A percentile compares a stretch with the other conserved stretches of the same genome.
These are phyloP conservation scores for Lynx canadensis DNA, from an alignment of 2,113 vertebrate species.

Conservation along the genomic window DNA sequence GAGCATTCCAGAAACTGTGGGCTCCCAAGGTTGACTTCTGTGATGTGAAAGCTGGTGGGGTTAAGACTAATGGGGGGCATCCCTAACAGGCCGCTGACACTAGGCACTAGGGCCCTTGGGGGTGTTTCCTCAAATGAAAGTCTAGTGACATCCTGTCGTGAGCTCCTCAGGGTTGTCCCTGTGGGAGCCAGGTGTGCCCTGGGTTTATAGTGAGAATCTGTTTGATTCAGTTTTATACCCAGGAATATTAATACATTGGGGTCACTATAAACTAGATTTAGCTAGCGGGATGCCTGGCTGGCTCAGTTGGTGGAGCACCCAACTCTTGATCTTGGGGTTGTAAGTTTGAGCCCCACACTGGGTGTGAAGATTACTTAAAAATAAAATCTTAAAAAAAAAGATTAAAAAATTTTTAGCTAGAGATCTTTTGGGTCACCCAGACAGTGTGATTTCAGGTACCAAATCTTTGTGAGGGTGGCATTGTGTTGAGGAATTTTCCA, in stretches of 20 bases:
- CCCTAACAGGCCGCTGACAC: rapidly evolving
- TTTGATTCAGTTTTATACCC: not conserved
- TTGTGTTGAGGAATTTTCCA: not conserved
- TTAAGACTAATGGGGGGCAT: not conserved
- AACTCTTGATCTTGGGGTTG: not conserved
- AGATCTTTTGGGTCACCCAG: not conserved
- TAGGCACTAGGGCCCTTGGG: not conserved
- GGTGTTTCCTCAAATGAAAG: not conserved
- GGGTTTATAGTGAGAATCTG: not conserved
- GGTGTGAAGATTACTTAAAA: not conserved
- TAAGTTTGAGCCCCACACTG: not conserved
- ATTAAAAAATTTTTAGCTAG: not conserved
- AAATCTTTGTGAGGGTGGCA: not conserved
- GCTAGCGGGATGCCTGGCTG: not conserved
- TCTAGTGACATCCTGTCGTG: not conserved
- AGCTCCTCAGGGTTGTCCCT: not conserved
- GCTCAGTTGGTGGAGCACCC: not conserved
- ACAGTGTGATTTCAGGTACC: not conserved
- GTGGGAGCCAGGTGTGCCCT: not conserved
- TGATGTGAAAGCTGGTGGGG: not conserved
- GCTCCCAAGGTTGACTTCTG: not conserved
- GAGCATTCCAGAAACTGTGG: not conserved
- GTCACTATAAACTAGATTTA: not conserved
- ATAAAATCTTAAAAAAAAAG: not conserved
- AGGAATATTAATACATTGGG: not conserved